Percentiles rank a stretch among this genome's conserved stretches.
Evolutionary conservation across 2,888 invertebrate species (phyloP).

Genomic region (Dryomyza anilis): DNA sequence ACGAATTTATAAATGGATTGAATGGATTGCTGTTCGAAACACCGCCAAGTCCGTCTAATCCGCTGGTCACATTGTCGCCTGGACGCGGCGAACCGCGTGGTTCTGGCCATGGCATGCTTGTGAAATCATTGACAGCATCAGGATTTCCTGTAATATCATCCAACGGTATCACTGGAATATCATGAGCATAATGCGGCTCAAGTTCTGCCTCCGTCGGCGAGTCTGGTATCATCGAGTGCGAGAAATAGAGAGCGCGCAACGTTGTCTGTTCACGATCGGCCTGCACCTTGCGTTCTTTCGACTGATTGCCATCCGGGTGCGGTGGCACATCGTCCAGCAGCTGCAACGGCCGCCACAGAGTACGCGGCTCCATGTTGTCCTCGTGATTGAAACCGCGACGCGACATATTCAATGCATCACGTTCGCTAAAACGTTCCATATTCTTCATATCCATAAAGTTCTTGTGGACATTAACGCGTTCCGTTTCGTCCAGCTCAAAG

Average conservation of each 20-base stretch:
- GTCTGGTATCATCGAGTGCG: constrained; percentile 83
- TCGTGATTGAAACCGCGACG: constrained; percentile 74
- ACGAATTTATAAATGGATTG: constrained; percentile 54
- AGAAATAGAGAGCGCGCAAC: constrained; percentile 81
- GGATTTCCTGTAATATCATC: constrained; percentile 86
- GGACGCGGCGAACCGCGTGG: constrained; percentile 72
- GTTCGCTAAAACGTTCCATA: constrained; percentile 85
- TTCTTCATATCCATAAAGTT: constrained; percentile 90
- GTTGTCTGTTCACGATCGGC: constrained; percentile 84
- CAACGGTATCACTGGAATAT: constrained; percentile 83
- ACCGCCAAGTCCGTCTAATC: constrained; percentile 27
- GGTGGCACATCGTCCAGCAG: constrained; percentile 72
- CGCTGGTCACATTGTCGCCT: constrained; percentile 39
- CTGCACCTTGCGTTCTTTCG: constrained; percentile 86
- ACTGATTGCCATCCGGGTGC: constrained; percentile 75
- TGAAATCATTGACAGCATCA: constrained; percentile 79
- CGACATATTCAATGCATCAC: constrained; percentile 79
- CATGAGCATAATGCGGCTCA: constrained; percentile 76
- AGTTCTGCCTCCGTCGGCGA: constrained; percentile 85
- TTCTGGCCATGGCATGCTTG: constrained; percentile 82
- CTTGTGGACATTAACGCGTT: constrained; percentile 92
- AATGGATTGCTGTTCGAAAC: constrained; percentile 39
- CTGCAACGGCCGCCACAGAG: constrained; percentile 74
- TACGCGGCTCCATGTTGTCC: constrained; percentile 82
- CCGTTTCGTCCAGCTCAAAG: constrained; percentile 95